Conservation (phyloP, 1,140 invertebrate genomes). For the Neotoxoptera formosana region DNA sequence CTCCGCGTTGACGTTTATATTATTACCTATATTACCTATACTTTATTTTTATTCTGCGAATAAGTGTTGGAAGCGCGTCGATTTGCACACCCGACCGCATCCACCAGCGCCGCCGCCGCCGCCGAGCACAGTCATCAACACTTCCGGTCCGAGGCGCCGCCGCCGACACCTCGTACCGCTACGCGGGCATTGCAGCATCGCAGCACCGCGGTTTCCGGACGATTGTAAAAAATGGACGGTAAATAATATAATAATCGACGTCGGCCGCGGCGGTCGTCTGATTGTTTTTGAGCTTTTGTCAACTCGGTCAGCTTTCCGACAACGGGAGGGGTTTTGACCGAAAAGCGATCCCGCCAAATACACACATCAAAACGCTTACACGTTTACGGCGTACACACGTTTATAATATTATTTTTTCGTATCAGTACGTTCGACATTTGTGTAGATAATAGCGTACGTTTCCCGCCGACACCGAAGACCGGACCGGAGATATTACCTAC, state of each 20-base stretch:
- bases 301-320: neutral
- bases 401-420: neutral
- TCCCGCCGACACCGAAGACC: neutral
- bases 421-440: neutral
- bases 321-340: neutral
- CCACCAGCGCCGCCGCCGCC: neutral
- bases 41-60: neutral
- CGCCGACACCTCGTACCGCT: neutral
- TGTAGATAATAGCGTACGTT: neutral
- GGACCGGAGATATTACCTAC: neutral
- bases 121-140: neutral
- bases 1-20: neutral
- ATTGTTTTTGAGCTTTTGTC: neutral
- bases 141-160: neutral
- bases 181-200: neutral
- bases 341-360: neutral
- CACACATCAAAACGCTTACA: neutral
- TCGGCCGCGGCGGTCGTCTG: neutral
- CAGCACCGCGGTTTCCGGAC: neutral
- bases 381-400: neutral
- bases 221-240: neutral
- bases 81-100: neutral
- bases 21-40: no score
- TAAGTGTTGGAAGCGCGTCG: neutral
- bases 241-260: neutral